Evolutionary conservation across 2,888 invertebrate genomes (phyloP), one percentile per base, ranked within the genome.

Genomic region (Rhagonycha lutea): DNA sequence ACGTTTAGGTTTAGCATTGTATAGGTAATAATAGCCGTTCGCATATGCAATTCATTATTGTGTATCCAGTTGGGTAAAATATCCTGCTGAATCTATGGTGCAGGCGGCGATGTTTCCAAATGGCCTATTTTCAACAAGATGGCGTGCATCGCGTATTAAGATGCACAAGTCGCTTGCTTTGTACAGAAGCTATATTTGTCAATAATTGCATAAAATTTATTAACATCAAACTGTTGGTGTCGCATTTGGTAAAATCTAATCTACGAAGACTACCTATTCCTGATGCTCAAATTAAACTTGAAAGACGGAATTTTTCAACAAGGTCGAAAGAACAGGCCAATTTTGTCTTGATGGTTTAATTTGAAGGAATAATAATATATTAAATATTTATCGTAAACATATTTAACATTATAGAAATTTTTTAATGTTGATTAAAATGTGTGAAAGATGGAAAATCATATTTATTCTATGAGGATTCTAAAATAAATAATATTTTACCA

Each of bases 51-150:
- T 81, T 79, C 80, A 81, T 83, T 83, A 82, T 79, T 83, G 81
- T 83, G 82, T 83, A 84, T 84, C 82, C 84, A 84, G 84, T 84
- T 83, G 83, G 84, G 83, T 84, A 79, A 82, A 79, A 83, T 80
- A 79, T 83, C 85, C 85, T 84, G 86, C 86, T 86, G 86, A 86
- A 86, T 86, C 86, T 84, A 86, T 85, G 86, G 86, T 86, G 86
- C 86, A 86, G 85, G 85, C 86, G 85, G 86, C 85, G 85, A 86
- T 86, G 86, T 87, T 87, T 87, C 86, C 86, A 86, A 85, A 86
- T 85, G 86, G 86, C 86, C 86, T 87, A 87, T 86, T 76, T 78
- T 84, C 84, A 84, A 83, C 84, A 83, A 82, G 80, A 83, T 81
- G 83, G 82, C 81, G 83, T 82, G 82, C 80, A 82, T 83, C 83